phyloP scores from a whole-genome alignment of 2,888 invertebrate genomes.

The Tethea ocularis region DNA sequence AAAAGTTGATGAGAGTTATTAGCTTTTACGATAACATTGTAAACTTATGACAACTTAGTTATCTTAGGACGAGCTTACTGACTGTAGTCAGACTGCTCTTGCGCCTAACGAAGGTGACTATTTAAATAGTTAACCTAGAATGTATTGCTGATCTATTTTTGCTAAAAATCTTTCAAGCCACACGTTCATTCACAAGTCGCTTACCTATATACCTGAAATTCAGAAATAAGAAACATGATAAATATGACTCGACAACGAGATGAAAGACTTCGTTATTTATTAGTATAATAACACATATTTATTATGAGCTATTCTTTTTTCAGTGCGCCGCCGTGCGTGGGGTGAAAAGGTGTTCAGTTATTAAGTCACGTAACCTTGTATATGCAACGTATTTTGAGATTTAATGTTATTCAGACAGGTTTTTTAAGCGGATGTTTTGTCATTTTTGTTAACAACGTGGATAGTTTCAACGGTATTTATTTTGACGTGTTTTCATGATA shows the following conservation, averaged over 20 bases:
- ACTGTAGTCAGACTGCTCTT: not conserved
- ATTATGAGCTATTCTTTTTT: not conserved
- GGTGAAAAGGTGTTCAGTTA: too few relatives aligned
- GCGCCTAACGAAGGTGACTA: not conserved
- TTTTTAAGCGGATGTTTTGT: slow-evolving; percentile 1
- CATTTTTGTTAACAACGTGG: not conserved
- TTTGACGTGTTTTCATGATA: not conserved
- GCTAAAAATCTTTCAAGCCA: not conserved
- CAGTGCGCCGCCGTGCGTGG: not conserved
- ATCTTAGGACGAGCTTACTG: too few relatives aligned
- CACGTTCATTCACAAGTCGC: not conserved
- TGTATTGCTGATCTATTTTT: too few relatives aligned
- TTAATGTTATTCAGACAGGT: not conserved
- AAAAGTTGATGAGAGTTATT: too few relatives aligned
- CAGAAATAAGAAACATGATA: too few relatives aligned
- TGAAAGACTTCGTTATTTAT: too few relatives aligned
- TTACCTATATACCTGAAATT: too few relatives aligned
- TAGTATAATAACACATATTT: not conserved
- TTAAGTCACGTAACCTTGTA: not conserved
- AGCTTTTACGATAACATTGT: too few relatives aligned
- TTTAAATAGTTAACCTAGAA: too few relatives aligned
- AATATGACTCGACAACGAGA: too few relatives aligned
- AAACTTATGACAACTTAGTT: too few relatives aligned
- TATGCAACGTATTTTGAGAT: not conserved
- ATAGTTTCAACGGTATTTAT: not conserved